Conservation (phyloP, 1,140 invertebrate species). For the Ostrea denselamellosa region DNA sequence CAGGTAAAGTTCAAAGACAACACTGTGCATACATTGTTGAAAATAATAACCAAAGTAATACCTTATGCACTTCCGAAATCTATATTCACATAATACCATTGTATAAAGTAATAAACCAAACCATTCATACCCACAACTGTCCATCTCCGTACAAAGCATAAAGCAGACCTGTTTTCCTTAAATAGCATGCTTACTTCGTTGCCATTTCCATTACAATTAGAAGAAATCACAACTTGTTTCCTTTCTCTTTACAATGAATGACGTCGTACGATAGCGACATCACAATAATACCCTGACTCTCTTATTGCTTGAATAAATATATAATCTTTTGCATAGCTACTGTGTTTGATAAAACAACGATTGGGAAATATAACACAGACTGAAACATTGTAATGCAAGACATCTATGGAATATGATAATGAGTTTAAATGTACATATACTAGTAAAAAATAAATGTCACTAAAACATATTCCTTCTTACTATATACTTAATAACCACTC, state of each 20-base stretch:
- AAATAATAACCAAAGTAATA: not conserved
- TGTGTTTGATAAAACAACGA: not conserved
- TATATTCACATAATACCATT: no score
- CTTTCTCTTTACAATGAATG: not conserved
- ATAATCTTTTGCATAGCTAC: conserved; percentile 1
- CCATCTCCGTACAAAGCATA: not conserved
- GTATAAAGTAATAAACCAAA: no score
- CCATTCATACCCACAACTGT: no score
- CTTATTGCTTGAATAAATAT: conserved; percentile 15
- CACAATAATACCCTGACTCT: conserved; percentile 13
- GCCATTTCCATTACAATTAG: not conserved
- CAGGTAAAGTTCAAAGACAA: not conserved
- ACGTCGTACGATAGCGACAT: not conserved
- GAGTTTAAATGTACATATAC: no score
- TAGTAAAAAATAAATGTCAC: no score
- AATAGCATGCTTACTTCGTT: not conserved
- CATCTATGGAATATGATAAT: no score
- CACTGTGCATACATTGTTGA: not conserved
- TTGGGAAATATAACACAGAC: no score
- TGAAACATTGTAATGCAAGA: no score
- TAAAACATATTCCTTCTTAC: not conserved
- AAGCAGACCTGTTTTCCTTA: not conserved
- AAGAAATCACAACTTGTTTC: not conserved
- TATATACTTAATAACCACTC: not conserved
- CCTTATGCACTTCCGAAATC: no score